Conservation (phyloP, 37 sponge, comb jelly and placozoan species). For the Spongia lamella region DNA sequence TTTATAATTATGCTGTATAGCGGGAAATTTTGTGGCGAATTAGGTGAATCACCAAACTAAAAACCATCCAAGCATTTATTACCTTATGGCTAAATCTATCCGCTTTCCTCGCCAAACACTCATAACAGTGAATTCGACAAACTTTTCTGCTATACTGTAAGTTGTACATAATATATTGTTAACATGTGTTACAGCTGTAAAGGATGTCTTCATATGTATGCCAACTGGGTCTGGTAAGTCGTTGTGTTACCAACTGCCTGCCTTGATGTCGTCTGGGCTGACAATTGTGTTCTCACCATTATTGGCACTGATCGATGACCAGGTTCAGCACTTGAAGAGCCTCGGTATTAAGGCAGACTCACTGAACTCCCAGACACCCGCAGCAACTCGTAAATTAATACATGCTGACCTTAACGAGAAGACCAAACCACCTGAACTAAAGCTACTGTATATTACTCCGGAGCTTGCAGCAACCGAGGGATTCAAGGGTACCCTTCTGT, state of each 20-base stretch:
- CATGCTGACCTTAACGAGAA: constrained; percentile 59
- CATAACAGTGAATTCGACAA: no score
- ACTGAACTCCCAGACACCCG: constrained; percentile 85
- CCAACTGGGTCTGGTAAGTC: constrained; percentile 99
- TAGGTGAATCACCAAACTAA: no score
- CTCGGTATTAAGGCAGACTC: constrained; percentile 68
- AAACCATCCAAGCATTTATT: no score
- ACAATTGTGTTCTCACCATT: constrained; percentile 95
- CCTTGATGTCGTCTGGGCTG: constrained; percentile 69
- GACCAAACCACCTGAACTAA: constrained; percentile 39
- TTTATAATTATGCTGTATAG: no score
- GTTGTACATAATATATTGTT: no score
- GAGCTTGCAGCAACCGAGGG: constrained; percentile 82
- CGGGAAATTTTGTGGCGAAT: no score
- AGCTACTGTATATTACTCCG: constrained; percentile 95
- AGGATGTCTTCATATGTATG: constrained; percentile 96
- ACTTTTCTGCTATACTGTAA: no score
- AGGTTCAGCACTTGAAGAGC: constrained; percentile 67
- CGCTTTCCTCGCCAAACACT: no score
- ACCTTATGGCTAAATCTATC: no score
- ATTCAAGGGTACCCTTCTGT: constrained; percentile 48
- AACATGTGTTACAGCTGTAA: constrained; percentile 63
- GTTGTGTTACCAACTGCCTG: constrained; percentile 97
- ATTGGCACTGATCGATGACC: constrained; percentile 95
- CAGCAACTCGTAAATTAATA: constrained; percentile 60